Base-by-base conservation (phyloP, 2,113 vertebrate genomes). In the Oncorhynchus masou region DNA sequence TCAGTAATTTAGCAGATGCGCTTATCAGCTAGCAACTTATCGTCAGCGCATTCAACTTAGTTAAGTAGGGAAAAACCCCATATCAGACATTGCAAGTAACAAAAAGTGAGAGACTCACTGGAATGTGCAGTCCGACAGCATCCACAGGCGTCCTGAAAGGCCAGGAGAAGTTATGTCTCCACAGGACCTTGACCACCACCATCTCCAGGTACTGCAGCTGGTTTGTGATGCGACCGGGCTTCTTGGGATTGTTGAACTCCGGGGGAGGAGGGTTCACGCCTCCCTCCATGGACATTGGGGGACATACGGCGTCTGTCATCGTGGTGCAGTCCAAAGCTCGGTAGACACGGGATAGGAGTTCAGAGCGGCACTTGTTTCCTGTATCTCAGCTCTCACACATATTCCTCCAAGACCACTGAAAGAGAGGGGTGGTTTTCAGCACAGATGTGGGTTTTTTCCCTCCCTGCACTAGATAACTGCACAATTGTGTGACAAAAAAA, bases 131-230 rank as follows among this genome's bases (percentile, higher is more conserved):
- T 4, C 88, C 89, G 74, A 92, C 94, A 24, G 97, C 96, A 87
- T 99, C 97, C 20, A 99, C 97, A 57, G 97, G 97, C 66, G 94
- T 92, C 5, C 93, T 96, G 87, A 99, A 99, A 0, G 97, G 97
- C 96, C 97, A 98, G 1, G 97, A 96, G 57, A 96, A 95, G 2
- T 91, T 90, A 83, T 99, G 96, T 48, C 73, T 93, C 96, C 95
- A 98, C 72, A 99, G 71, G 5, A 93, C 91, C 92, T 93, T 95
- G 80, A 99, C 84, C 67, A 95, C 95, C 71, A 95, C 92, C 74
- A 87, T 96, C 73, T 97, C 94, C 74, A 99, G 88, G 88, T 95
- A 98, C 75, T 95, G 95, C 3, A 99, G 93, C 39, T 97, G 96
- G 85, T 96, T 98, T 64, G 97, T 98, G 70, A 93, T 75, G 2